A percentile compares a stretch with the other conserved stretches of the same genome.
Conservation (phyloP, 2,888 invertebrate species). For the Thymelicus acteon region DNA sequence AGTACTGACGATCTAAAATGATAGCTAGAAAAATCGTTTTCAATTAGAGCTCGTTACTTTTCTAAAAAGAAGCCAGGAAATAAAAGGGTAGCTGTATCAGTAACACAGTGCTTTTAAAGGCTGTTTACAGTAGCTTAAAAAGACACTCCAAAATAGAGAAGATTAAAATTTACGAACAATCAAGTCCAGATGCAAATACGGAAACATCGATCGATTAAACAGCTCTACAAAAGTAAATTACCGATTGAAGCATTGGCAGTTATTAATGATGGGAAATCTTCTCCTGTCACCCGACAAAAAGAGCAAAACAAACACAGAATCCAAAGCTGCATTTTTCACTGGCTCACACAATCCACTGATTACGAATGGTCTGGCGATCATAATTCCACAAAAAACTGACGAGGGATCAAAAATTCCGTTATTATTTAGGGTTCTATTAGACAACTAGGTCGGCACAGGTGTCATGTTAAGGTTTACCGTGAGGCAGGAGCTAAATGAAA, state of each 20-base stretch:
- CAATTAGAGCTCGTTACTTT: constrained; percentile 42
- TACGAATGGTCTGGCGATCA: constrained; percentile 56
- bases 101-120: no score
- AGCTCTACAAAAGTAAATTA: constrained; percentile 53
- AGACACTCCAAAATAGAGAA: no score
- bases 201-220: not conserved
- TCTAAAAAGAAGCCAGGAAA: no score
- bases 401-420: constrained; percentile 44
- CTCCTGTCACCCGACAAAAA: constrained; percentile 56
- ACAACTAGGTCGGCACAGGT: constrained; percentile 50
- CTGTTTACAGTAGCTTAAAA: no score
- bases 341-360: constrained; percentile 48
- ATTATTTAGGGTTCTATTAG: constrained; percentile 61
- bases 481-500: constrained; percentile 43
- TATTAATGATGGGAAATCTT: constrained; percentile 89
- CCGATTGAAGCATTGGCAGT: constrained; percentile 91
- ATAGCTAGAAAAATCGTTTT: constrained; percentile 80
- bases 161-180: no score
- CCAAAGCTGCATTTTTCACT: constrained; percentile 63
- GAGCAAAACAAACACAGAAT: constrained; percentile 52
- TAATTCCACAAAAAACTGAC: constrained; percentile 58
- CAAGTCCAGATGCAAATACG: no score
- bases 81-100: no score
- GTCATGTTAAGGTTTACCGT: constrained; percentile 67
- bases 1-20: constrained; percentile 88